Evolutionary conservation across 2,888 invertebrate species (phyloP), one percentile per base, ranked within the genome.

Genomic region (Venusia cambrica): DNA sequence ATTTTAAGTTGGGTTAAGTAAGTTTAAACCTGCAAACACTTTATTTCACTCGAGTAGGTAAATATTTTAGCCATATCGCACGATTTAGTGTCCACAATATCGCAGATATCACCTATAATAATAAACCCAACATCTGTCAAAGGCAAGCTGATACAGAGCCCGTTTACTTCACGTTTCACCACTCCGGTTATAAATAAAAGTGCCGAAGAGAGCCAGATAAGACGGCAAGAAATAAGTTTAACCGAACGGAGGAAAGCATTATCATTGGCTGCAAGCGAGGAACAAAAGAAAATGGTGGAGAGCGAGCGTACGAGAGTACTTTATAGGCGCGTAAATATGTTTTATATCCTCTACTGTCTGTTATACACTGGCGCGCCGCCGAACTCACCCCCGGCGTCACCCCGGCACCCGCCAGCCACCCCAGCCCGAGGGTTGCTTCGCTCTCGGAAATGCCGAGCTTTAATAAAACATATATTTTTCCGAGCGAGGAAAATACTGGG

Each of bases 311-410:
- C 84, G 78, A 85, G 84, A 85, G 87, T 85, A 84, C 85, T 87
- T 87, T 87, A 87, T 87, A 87, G 87, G 85, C 85, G 87, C 87
- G 87, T 87, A 87, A 87, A 87, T 87, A 87, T 87, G 87, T 87
- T 87, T 87, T 85, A 87, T 85, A 85, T 84, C 84, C 80, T 87
- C 85, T 83, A 85, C 79, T 85, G 85, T 84, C 85, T 85, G 87
- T 85, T 85, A 84, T 85, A 84, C 79, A 85, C 75, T 81, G 84
- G 83, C 79, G 77, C 76, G 79, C 76, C 73, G 72, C 67, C 72
- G 68, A 62, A 62, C 77, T 63, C 67, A 60, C 57, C 62, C 75
- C 66, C 47, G 34, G 48, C 40, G 44, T 55, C 58, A 36, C 44
- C 60, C n/a, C 54, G 54, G 70, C 76, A 53, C 61, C 70, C 65